A percentile compares a stretch with the other conserved stretches of the same genome.
Evolutionary conservation across 1,140 invertebrate genomes (phyloP).

Genomic region (Drosophila funebris): DNA sequence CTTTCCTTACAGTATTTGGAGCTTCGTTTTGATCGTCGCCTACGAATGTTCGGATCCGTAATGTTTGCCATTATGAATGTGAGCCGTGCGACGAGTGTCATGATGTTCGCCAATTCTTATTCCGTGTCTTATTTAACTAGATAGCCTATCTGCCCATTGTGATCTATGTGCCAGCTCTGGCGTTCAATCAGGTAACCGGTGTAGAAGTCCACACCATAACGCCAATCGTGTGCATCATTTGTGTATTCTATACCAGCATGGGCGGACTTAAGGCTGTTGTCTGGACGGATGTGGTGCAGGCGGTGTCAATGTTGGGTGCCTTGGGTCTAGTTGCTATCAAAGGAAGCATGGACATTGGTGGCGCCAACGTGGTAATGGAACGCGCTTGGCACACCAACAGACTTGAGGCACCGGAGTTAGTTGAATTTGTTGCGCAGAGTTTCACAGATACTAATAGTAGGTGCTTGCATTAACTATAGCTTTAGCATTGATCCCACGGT

Average conservation of each 20-base stretch:
- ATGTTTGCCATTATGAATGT: slow-evolving; percentile 83
- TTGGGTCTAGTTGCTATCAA: slow-evolving; percentile 88
- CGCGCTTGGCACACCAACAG: slow-evolving; percentile 77
- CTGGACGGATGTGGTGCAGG: slow-evolving; percentile 94
- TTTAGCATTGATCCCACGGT: slow-evolving; percentile 90
- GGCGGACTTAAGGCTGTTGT: slow-evolving; percentile 94
- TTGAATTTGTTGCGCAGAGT: not conserved
- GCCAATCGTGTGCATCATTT: slow-evolving; percentile 90
- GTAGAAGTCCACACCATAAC: slow-evolving; percentile 89
- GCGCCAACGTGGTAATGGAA: slow-evolving; percentile 86
- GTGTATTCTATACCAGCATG: slow-evolving; percentile 93
- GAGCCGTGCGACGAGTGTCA: slow-evolving; percentile 21
- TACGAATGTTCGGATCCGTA: slow-evolving; percentile 87
- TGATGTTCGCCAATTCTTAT: not conserved
- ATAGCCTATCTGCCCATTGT: slow-evolving; percentile 90
- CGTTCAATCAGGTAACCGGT: slow-evolving; percentile 92
- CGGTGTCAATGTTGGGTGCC: slow-evolving; percentile 90
- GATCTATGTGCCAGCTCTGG: slow-evolving; percentile 92
- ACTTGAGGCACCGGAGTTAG: slow-evolving; percentile 73
- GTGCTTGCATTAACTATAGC: slow-evolving; percentile 82
- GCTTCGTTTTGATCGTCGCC: slow-evolving; percentile 87
- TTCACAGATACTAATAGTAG: not conserved
- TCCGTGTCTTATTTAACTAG: slow-evolving; percentile 27
- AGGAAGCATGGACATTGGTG: slow-evolving; percentile 87
- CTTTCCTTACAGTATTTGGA: slow-evolving; percentile 88